A percentile compares a stretch with the other conserved stretches of the same genome.
phyloP scores from a whole-genome alignment of 2,888 invertebrate genomes.

The Eupithecia abbreviata region DNA sequence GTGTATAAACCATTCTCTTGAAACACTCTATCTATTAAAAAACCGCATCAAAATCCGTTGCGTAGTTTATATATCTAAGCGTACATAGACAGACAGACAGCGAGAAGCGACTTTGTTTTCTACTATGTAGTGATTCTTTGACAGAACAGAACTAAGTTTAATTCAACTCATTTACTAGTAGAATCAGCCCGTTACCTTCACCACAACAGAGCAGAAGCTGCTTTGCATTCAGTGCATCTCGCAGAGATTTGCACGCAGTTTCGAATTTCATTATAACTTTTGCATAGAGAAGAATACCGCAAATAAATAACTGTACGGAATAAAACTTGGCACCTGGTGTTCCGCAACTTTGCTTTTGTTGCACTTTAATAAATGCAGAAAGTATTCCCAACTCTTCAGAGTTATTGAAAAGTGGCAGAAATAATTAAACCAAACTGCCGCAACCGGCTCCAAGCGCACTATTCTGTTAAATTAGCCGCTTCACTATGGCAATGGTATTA shows the following conservation, averaged over 20 bases:
- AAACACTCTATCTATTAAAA: no score
- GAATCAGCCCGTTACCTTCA: background rate
- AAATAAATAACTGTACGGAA: conserved; percentile 27
- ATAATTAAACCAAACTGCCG: background rate
- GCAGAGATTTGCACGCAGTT: conserved; percentile 8
- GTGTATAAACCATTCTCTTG: no score
- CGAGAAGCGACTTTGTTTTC: no score
- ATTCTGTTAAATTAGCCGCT: background rate
- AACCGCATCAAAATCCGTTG: no score
- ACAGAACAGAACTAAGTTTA: background rate
- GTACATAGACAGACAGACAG: no score
- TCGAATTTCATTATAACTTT: conserved; percentile 21
- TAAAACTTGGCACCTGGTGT: conserved; percentile 31
- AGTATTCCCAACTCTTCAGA: conserved; percentile 1
- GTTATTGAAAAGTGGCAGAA: conserved; percentile 5
- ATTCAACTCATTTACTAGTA: background rate
- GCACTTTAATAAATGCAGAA: conserved; percentile 34
- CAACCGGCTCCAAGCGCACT: background rate
- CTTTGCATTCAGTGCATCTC: conserved; percentile 12
- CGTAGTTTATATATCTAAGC: no score
- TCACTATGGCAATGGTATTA: background rate
- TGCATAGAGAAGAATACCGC: conserved; percentile 11
- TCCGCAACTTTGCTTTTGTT: conserved; percentile 19
- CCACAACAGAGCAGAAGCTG: background rate
- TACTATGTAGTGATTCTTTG: background rate